Conservation (phyloP, 2,113 vertebrate species). For the Leucoraja erinaceus region DNA sequence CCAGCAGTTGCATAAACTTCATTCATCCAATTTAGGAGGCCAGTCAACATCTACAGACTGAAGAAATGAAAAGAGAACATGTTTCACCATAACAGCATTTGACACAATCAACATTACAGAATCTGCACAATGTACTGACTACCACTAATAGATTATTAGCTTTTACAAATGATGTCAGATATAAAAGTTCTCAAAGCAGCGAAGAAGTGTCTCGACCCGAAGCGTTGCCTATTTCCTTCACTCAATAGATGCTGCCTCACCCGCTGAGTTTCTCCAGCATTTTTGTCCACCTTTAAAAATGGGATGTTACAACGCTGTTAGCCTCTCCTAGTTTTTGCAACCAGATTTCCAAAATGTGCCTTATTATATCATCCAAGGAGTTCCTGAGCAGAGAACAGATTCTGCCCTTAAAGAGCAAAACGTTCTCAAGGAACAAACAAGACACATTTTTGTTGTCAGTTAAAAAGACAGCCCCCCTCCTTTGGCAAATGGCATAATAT, state of each 20-base stretch:
- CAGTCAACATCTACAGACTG: constrained; percentile 96
- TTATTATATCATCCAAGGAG: not conserved
- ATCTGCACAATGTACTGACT: not conserved
- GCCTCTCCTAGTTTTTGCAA: not conserved
- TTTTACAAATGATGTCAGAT: not conserved
- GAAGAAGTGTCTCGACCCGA: too few relatives aligned
- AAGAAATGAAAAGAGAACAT: not conserved
- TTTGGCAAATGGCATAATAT: too few relatives aligned
- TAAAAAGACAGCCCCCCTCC: not conserved
- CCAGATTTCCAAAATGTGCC: not conserved
- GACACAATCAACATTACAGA: not conserved
- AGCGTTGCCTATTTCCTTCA: too few relatives aligned
- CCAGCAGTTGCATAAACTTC: constrained; percentile 40
- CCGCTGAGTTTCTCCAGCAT: too few relatives aligned
- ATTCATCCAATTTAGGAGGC: constrained; percentile 80
- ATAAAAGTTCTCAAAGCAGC: not conserved
- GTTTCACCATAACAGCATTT: not conserved
- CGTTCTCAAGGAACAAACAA: not conserved
- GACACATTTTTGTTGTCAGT: not conserved
- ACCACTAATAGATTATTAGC: too few relatives aligned
- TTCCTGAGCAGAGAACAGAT: not conserved
- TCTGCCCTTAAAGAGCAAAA: not conserved
- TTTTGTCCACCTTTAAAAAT: not conserved
- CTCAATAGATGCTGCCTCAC: too few relatives aligned
- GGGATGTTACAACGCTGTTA: not conserved